Evolutionary conservation across 2,888 invertebrate species (phyloP).

Genomic region (Cataglyphis cursor): DNA sequence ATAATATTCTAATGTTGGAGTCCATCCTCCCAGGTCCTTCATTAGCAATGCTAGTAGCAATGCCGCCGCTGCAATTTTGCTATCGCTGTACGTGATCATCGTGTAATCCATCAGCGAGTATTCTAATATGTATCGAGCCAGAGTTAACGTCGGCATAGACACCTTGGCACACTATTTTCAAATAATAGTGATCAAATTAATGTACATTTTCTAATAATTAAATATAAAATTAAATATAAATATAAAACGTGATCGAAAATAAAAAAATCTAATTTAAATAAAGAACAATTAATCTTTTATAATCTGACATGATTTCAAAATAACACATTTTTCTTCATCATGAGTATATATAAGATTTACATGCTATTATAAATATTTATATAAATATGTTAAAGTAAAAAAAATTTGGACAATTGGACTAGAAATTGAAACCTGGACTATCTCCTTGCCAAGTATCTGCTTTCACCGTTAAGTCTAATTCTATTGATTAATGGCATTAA

Average conservation of each 20-base stretch:
- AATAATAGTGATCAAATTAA: slow-evolving; percentile 38
- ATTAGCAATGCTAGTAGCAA: slow-evolving; percentile 95
- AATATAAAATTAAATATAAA: not conserved
- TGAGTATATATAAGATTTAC: not conserved
- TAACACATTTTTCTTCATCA: not conserved
- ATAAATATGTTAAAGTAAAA: not conserved
- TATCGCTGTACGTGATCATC: slow-evolving; percentile 93
- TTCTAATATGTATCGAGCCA: slow-evolving; percentile 98
- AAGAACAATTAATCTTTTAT: not conserved
- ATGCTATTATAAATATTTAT: not conserved
- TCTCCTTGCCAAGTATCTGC: not conserved
- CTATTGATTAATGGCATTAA: not conserved
- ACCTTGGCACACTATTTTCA: slow-evolving; percentile 91
- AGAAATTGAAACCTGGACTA: not conserved
- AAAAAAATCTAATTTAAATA: slow-evolving; percentile 19
- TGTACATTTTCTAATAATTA: not conserved
- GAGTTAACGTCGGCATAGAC: slow-evolving; percentile 96
- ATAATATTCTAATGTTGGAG: slow-evolving; percentile 92
- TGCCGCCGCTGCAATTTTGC: slow-evolving; percentile 95
- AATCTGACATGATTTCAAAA: slow-evolving; percentile 1
- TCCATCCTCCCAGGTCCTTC: slow-evolving; percentile 93
- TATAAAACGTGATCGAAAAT: not conserved
- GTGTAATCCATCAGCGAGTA: slow-evolving; percentile 96
- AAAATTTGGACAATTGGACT: not conserved
- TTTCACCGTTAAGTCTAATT: not conserved